A percentile compares a stretch with the other conserved stretches of the same genome.
Conservation (phyloP, 2,797 vertebrate species). For the Trachops cirrhosus region DNA sequence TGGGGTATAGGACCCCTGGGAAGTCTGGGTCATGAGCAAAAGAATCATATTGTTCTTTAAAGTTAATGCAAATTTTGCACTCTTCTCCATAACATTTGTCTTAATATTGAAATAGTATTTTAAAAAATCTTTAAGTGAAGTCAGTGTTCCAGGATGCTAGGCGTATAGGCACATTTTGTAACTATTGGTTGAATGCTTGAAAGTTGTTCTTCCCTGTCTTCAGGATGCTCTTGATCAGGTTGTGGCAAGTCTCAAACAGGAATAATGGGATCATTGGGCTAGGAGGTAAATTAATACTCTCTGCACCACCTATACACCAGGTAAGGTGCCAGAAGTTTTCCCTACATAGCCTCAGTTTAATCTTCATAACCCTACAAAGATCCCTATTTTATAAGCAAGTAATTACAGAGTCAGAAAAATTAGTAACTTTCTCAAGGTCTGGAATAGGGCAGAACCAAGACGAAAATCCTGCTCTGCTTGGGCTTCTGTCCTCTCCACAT, state of each 20-base stretch:
- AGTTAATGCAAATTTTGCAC: constrained; percentile 1
- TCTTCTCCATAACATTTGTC: neutral
- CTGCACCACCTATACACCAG: neutral
- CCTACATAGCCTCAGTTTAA: constrained; percentile 17
- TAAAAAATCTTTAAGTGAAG: neutral
- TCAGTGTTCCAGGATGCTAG: neutral
- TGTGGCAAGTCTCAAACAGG: neutral
- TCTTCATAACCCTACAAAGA: neutral
- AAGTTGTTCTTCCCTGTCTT: neutral
- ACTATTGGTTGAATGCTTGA: neutral
- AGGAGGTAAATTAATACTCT: neutral
- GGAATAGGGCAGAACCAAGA: neutral
- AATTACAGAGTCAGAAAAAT: constrained; percentile 9
- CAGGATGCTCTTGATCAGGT: constrained; percentile 3
- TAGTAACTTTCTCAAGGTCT: constrained; percentile 9
- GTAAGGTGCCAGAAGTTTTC: constrained; percentile 12
- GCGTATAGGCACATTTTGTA: neutral
- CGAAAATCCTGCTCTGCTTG: neutral
- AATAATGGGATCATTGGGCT: neutral
- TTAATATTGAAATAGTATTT: constrained; percentile 1
- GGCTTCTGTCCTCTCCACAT: neutral
- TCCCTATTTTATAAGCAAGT: neutral
- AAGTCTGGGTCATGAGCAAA: neutral
- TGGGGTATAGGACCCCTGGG: neutral
- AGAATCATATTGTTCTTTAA: constrained; percentile 7